Evolutionary conservation across 2,888 invertebrate species (phyloP).

Genomic region (Cylindroiulus punctatus): DNA sequence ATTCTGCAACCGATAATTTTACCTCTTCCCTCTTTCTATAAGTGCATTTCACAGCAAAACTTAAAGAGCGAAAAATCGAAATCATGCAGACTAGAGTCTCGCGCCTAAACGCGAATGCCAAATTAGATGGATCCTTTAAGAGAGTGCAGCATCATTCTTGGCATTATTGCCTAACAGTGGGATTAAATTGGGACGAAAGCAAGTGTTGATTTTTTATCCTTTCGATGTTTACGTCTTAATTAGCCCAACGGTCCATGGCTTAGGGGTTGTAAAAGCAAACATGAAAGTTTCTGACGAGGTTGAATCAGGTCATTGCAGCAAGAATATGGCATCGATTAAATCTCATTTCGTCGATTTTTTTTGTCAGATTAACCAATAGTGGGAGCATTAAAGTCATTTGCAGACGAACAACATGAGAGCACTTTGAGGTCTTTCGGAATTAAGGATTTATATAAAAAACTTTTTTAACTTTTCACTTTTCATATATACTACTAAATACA

Average conservation of each 20-base stretch:
- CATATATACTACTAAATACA: too few relatives aligned
- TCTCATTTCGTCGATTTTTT: background rate
- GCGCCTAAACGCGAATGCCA: background rate
- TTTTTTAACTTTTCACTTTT: too few relatives aligned
- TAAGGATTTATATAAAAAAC: too few relatives aligned
- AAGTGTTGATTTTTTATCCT: background rate
- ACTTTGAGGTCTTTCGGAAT: too few relatives aligned
- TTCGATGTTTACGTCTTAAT: background rate
- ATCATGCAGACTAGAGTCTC: background rate
- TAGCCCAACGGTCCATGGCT: background rate
- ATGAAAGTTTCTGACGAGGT: background rate
- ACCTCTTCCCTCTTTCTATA: background rate
- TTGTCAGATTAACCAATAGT: background rate
- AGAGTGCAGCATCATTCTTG: conserved; percentile 23
- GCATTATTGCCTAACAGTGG: background rate
- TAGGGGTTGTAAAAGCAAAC: background rate
- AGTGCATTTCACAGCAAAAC: background rate
- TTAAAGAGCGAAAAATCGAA: background rate
- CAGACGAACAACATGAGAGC: too few relatives aligned
- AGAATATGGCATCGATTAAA: background rate
- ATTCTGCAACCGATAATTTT: background rate
- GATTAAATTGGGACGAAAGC: conserved; percentile 16
- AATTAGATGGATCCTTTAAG: background rate
- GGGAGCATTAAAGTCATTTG: background rate
- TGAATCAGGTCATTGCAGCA: background rate